Percentiles rank a stretch among this genome's conserved stretches.
These are phyloP conservation scores for Ormyrus rosae DNA, from an alignment of 2,888 invertebrate genomes.

Conservation along the genomic window DNA sequence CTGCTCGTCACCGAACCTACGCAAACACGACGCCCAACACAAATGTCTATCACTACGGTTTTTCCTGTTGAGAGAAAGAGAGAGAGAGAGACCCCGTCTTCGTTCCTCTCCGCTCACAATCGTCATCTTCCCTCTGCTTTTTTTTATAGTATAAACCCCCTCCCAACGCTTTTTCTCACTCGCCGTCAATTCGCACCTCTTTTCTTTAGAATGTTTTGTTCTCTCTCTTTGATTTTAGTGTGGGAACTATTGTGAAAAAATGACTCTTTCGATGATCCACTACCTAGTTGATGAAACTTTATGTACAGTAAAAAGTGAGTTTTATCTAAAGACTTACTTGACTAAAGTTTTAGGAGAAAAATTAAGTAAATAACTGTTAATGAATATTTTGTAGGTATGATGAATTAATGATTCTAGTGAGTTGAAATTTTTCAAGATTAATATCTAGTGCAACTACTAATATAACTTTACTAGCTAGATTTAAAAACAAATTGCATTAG, in stretches of 20 bases:
- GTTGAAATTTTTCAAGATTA: background rate
- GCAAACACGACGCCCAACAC: conserved; percentile 60
- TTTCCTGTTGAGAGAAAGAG: background rate
- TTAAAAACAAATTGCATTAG: background rate
- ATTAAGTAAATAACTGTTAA: background rate
- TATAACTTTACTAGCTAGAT: conserved; percentile 9
- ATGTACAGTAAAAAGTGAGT: background rate
- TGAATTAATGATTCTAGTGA: background rate
- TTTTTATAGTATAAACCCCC: background rate
- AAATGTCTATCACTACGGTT: conserved; percentile 43
- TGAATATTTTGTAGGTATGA: no score
- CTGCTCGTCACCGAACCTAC: conserved; percentile 92
- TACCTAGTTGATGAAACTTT: background rate
- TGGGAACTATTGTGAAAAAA: conserved; percentile 28
- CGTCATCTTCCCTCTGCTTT: conserved; percentile 25
- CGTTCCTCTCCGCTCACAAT: conserved; percentile 11
- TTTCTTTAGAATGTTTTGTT: background rate
- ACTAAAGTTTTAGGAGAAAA: background rate
- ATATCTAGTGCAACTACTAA: conserved; percentile 22
- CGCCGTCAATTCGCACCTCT: conserved; percentile 31
- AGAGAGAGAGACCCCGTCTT: background rate
- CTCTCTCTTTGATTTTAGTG: conserved; percentile 23
- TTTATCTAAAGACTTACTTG: background rate
- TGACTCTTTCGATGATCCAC: conserved; percentile 48
- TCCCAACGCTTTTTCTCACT: conserved; percentile 16